These are phyloP conservation scores for Ptychobarbus kaznakovi DNA, from an alignment of 2,797 vertebrate species.

Conservation along the genomic window DNA sequence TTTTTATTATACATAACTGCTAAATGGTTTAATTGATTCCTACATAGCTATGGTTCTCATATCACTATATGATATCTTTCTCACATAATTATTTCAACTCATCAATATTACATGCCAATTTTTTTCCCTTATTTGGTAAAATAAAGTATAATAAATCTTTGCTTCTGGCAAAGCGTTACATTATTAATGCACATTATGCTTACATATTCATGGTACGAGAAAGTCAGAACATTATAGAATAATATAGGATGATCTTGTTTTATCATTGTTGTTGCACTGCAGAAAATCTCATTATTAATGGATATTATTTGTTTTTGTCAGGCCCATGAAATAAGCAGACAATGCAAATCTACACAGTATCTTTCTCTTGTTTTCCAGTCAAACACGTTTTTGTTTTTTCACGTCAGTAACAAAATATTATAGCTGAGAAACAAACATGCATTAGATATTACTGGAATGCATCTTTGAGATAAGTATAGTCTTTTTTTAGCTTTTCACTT, in stretches of 20 bases:
- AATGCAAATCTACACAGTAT: too few species aligned
- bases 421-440: neutral
- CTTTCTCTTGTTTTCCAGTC: too few species aligned
- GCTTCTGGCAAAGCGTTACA: neutral
- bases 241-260: neutral
- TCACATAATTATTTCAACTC: neutral
- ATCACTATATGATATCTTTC: neutral
- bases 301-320: conserved; percentile 7
- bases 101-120: neutral
- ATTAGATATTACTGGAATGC: neutral
- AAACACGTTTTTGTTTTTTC: too few species aligned
- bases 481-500: neutral
- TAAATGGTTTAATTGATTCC: neutral
- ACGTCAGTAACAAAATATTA: neutral
- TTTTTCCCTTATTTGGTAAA: neutral
- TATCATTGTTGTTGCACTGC: neutral
- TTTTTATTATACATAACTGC: neutral
- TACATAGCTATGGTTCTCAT: neutral
- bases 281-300: neutral
- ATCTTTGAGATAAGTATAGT: neutral
- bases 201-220: neutral
- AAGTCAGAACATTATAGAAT: neutral
- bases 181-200: neutral
- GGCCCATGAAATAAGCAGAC: too few species aligned
- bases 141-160: neutral